These are phyloP conservation scores for Machimus atricapillus DNA, from an alignment of 2,888 invertebrate genomes.

Conservation along the genomic window DNA sequence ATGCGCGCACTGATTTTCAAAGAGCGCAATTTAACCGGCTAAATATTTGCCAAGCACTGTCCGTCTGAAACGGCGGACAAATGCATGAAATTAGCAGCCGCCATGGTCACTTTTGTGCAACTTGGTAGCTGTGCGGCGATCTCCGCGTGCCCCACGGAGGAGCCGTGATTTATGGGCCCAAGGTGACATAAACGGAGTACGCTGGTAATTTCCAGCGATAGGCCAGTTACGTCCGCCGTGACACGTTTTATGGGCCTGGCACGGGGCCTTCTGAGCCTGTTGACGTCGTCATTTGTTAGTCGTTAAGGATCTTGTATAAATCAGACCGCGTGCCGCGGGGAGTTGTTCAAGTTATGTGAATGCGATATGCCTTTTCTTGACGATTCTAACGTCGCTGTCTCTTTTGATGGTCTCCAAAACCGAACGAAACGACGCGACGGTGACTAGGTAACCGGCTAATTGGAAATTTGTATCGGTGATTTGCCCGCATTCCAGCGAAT, in stretches of 20 bases:
- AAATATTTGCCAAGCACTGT: background rate
- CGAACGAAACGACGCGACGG: background rate
- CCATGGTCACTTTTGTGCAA: background rate
- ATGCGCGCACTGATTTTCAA: background rate
- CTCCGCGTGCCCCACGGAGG: background rate
- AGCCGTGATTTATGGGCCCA: slow-evolving; percentile 6
- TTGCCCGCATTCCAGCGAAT: background rate
- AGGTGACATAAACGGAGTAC: slow-evolving; percentile 7
- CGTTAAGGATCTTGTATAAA: slow-evolving; percentile 10
- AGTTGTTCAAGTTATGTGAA: background rate
- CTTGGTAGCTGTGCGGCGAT: background rate
- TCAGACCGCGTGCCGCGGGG: background rate
- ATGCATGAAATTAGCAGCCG: background rate
- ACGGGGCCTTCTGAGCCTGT: background rate
- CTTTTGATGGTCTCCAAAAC: background rate
- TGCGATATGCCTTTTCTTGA: background rate
- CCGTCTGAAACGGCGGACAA: background rate
- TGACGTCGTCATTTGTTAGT: slow-evolving; percentile 19
- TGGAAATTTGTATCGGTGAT: background rate
- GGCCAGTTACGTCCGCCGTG: background rate
- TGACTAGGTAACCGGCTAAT: background rate
- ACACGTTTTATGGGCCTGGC: slow-evolving; percentile 14
- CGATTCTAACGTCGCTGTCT: background rate
- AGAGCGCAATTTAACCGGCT: background rate
- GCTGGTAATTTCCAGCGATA: background rate